Evolutionary conservation across 2,888 invertebrate genomes (phyloP), one percentile per base, ranked within the genome.

Genomic region (Sarcophaga rosellei): DNA sequence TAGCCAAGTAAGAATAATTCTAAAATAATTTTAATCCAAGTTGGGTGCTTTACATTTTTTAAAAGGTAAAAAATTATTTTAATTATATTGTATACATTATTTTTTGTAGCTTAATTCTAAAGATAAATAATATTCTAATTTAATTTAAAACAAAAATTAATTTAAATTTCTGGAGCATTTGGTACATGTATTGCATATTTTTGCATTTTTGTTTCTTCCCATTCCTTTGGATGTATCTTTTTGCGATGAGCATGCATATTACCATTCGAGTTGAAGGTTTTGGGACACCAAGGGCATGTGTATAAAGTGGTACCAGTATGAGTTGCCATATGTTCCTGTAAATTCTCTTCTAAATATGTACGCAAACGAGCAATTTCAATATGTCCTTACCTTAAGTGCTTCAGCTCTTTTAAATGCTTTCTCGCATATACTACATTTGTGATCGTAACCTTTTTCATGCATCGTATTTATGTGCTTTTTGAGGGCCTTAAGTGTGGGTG

Each of bases 241-340:
- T 92, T 92, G 35, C 92, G 90, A 88, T 92, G 92, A 4, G 91
- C 90, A 87, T 92, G 91, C 91, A 92, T 91, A 81, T 92, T 92
- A 0, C 90, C 91, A 88, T 91, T 91, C 12, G 92, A 91, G 77
- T 91, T 91, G 73, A 92, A 92, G 4, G 92, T 92, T 88, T 91
- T 91, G 15, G 91, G 91, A 72, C 92, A 92, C 85, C 91, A 91
- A 23, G 90, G 90, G 78, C 92, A 92, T 4, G 91, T 91, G 77
- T 92, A 92, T 21, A 92, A 80, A 11, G 90, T 90, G 80, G 91
- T 91, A 0, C 90, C 89, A 4, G 92, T 92, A 20, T 92, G 92
- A 5, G 91, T 90, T 25, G 93, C 91, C 91, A 92, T 90, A 81
- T 93, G 93, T 76, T 93, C 93, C 92, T 93, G 45, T 53, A n/a